phyloP scores from a whole-genome alignment of 2,113 vertebrate genomes.

The Tympanuchus pallidicinctus region DNA sequence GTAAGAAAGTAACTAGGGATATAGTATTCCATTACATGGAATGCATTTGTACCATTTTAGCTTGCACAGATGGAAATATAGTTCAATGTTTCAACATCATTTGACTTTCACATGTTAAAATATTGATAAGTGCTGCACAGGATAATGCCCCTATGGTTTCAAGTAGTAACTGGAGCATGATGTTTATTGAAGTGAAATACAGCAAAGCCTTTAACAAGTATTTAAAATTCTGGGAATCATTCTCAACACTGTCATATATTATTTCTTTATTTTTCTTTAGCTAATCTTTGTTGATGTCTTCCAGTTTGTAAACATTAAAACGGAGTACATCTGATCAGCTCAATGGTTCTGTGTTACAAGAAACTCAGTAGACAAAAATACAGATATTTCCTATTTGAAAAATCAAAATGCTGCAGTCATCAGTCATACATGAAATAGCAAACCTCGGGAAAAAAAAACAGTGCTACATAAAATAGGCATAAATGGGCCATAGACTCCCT shows the following conservation, averaged over 20 bases:
- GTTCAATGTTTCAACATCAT: conserved; percentile 93
- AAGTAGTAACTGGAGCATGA: conserved; percentile 85
- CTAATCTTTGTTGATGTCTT: conserved; percentile 53
- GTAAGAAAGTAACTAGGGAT: conserved; percentile 85
- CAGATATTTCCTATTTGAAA: not conserved
- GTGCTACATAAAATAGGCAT: conserved; percentile 16
- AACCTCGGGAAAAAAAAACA: conserved; percentile 45
- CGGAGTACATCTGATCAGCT: conserved; percentile 40
- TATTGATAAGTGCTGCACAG: conserved; percentile 88
- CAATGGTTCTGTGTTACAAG: not conserved
- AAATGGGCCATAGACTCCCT: conserved; percentile 4
- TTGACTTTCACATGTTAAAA: conserved; percentile 93
- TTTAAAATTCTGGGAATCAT: conserved; percentile 81
- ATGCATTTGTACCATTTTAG: conserved; percentile 83
- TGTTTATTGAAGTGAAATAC: conserved; percentile 84
- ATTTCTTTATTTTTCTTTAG: conserved; percentile 54
- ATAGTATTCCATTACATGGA: conserved; percentile 85
- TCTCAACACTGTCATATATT: conserved; percentile 66
- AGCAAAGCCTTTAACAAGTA: conserved; percentile 84
- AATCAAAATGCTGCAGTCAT: not conserved
- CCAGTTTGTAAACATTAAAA: conserved; percentile 28
- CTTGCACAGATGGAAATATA: conserved; percentile 91
- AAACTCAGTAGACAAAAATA: not conserved
- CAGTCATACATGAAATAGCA: not conserved
- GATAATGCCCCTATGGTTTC: conserved; percentile 80